Conservation (phyloP, 2,797 vertebrate genomes). For the Phrynocephalus forsythii region DNA sequence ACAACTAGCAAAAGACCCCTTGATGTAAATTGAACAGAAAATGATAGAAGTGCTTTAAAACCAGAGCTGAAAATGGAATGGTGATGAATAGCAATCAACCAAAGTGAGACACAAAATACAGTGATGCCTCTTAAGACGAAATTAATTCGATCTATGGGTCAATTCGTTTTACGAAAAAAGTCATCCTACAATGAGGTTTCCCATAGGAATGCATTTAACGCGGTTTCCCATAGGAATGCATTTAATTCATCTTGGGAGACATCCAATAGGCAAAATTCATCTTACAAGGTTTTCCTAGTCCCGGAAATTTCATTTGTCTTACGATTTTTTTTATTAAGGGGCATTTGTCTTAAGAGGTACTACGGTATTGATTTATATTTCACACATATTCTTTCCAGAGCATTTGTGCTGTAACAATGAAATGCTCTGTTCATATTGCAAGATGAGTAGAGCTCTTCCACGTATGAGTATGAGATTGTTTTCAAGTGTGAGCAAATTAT, state of each 20-base stretch:
- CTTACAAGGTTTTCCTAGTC: too few species aligned
- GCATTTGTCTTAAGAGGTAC: too few species aligned
- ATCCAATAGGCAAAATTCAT: too few species aligned
- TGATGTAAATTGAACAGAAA: slow-evolving; percentile 9
- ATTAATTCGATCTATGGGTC: too few species aligned
- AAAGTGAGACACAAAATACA: slow-evolving; percentile 63
- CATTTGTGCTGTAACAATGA: slow-evolving; percentile 40
- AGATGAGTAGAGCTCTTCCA: slow-evolving; percentile 63
- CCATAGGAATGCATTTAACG: too few species aligned
- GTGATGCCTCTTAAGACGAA: slow-evolving; percentile 19
- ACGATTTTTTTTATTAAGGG: too few species aligned
- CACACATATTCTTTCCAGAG: slow-evolving; percentile 53
- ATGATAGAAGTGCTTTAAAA: slow-evolving; percentile 46
- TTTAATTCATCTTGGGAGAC: too few species aligned
- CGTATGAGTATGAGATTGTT: slow-evolving; percentile 60
- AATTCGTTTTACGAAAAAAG: too few species aligned
- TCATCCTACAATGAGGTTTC: too few species aligned
- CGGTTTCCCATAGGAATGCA: too few species aligned
- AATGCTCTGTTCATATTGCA: slow-evolving; percentile 28
- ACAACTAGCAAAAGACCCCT: background rate
- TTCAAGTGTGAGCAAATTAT: slow-evolving; percentile 64
- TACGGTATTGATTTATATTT: slow-evolving; percentile 66
- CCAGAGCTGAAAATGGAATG: slow-evolving; percentile 54
- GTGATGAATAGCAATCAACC: slow-evolving; percentile 59
- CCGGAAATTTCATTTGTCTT: too few species aligned